These are phyloP conservation scores for Corythaeola cristata DNA, from an alignment of 2,113 vertebrate species.

Conservation along the genomic window DNA sequence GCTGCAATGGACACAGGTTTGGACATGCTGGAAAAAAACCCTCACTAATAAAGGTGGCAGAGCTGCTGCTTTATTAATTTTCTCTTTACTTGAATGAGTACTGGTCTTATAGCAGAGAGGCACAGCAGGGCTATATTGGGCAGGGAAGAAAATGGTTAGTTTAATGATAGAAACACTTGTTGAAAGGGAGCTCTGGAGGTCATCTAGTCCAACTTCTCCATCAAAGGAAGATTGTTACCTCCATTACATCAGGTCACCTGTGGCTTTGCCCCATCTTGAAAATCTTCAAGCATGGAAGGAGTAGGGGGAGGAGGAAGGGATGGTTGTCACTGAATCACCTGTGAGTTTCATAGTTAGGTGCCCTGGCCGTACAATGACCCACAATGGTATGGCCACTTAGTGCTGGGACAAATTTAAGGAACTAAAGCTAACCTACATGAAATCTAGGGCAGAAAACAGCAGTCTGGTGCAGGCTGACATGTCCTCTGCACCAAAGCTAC, in stretches of 20 bases:
- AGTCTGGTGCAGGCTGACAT: background rate
- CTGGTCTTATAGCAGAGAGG: background rate
- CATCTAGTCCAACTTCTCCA: background rate
- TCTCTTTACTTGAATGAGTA: background rate
- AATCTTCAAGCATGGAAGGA: background rate
- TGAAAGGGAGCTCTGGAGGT: background rate
- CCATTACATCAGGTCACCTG: background rate
- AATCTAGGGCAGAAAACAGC: background rate
- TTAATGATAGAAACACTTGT: background rate
- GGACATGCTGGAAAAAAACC: background rate
- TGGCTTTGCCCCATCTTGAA: background rate
- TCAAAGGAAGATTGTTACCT: background rate
- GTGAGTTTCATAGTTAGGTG: background rate
- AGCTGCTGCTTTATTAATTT: background rate
- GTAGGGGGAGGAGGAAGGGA: accelerated
- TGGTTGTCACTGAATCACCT: background rate
- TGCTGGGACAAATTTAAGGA: background rate
- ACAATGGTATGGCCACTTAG: background rate
- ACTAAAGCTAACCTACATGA: background rate
- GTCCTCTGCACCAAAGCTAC: background rate
- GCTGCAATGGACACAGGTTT: accelerated
- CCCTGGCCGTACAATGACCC: background rate
- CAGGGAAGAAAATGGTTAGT: background rate
- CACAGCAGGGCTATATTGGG: background rate
- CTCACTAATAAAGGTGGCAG: background rate